Percentiles rank a stretch among this genome's conserved stretches.
Conservation (phyloP, 2,113 vertebrate species). For the Pterophyllum scalare region DNA sequence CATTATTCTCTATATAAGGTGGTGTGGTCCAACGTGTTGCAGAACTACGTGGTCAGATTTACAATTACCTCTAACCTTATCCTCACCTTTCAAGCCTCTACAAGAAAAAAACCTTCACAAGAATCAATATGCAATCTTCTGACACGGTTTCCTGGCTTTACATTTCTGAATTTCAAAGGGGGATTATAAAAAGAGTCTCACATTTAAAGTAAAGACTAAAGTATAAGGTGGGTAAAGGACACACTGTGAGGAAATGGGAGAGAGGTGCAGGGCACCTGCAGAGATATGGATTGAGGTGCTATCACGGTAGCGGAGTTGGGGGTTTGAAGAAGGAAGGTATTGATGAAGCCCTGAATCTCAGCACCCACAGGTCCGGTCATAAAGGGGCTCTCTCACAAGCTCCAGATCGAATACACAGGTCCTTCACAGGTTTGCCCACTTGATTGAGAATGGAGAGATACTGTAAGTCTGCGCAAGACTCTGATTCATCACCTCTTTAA, state of each 20-base stretch:
- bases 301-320: not conserved
- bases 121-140: not conserved
- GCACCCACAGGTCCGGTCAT: conserved; percentile 11
- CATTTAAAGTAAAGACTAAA: not conserved
- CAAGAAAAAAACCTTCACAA: not conserved
- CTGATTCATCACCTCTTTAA: conserved; percentile 15
- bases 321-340: not conserved
- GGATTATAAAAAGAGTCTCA: not conserved
- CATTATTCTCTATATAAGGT: not conserved
- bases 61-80: not conserved
- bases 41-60: not conserved
- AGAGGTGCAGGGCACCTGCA: not conserved
- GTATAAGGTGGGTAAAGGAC: not conserved
- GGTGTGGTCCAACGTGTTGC: not conserved
- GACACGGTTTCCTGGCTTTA: not conserved
- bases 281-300: conserved; percentile 36
- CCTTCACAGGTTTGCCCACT: not conserved
- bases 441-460: conserved; percentile 17
- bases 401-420: conserved; percentile 24
- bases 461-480: not conserved
- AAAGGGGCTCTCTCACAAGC: not conserved
- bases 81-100: not conserved
- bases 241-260: not conserved
- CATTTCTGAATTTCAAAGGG: not conserved
- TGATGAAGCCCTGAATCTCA: conserved; percentile 15